A percentile compares a stretch with the other conserved stretches of the same genome.
These are phyloP conservation scores for Eulemur mongoz DNA, from an alignment of 2,797 vertebrate genomes.

Conservation along the genomic window DNA sequence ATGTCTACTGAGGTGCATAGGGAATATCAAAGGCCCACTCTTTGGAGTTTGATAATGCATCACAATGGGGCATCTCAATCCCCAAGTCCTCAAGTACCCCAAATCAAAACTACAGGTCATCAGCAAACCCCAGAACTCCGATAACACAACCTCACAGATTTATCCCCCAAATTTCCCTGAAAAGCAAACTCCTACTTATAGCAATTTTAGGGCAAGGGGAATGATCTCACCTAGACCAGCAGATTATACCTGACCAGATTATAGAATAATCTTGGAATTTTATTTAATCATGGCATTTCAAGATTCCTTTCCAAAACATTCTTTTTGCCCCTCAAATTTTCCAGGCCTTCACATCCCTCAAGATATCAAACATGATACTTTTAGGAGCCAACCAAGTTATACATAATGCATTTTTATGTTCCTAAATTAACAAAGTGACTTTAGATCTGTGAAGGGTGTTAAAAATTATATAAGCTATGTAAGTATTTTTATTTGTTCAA, in stretches of 20 bases:
- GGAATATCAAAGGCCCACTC: background rate
- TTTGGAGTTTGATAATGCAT: background rate
- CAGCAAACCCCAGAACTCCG: background rate
- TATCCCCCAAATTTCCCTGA: background rate
- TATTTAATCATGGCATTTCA: conserved; percentile 46
- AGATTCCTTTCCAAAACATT: conserved; percentile 59
- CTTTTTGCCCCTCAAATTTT: conserved; percentile 71
- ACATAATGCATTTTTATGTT: conserved; percentile 80
- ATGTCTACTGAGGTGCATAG: background rate
- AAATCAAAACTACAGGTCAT: background rate
- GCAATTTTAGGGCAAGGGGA: background rate
- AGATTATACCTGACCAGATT: background rate
- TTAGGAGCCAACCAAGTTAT: conserved; percentile 77
- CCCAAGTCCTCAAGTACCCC: background rate
- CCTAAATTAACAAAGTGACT: conserved; percentile 79
- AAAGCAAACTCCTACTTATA: background rate
- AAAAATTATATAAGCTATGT: conserved; percentile 76
- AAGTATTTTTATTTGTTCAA: conserved; percentile 79
- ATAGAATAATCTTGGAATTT: conserved; percentile 29
- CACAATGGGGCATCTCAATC: background rate
- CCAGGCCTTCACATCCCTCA: conserved; percentile 68
- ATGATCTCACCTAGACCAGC: background rate
- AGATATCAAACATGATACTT: conserved; percentile 70
- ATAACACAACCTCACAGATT: background rate
- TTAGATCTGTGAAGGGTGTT: conserved; percentile 79